Base-by-base conservation (phyloP, 1,140 invertebrate species). In the Drosophila leontia region DNA sequence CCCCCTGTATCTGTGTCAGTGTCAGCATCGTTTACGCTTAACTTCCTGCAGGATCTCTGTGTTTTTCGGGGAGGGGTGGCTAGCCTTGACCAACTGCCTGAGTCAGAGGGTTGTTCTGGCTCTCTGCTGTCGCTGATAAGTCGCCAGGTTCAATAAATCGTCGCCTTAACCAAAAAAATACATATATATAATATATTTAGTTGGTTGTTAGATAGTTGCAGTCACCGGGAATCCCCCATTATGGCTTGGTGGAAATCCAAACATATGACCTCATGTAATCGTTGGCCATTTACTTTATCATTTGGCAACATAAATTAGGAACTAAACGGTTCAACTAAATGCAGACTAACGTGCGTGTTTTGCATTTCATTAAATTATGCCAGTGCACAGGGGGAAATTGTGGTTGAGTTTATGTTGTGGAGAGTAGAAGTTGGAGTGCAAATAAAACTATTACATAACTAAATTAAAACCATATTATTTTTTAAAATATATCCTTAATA, bases 101-200 rank as follows among this genome's bases (percentile, higher is more conserved):
- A 74, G 51, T 80, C 41, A 56, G 48, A 56, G 84, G 83, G 84
- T 80, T 68, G 77, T 80, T 80, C 78, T 57, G 63, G 72, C 55
- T 41, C 41, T 39, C 63, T 69, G 72, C 17, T 61, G 39, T 60
- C 42, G 62, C 37, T 78, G 75, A 78, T 78, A 78, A 78, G 75
- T 78, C 64, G 47, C 84, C 77, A 64, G 63, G 80, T 84, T 80
- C 75, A 74, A 86, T 87, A 87, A 87, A 87, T 87, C 74, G 84
- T 78, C 47, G 63, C 72, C 70, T 87, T 87, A 71, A 32, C 53
- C 68, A 35, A 41, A 59, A 59, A 72, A 48, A 50, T 41, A 64
- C 37, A 53, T 61, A 41, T 59, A 47, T n/a, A 41, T 19, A 61
- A 19, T 55, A 29, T 45, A 41, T 15, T 41, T 34, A 61, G 45